A percentile compares a stretch with the other conserved stretches of the same genome.
phyloP scores from a whole-genome alignment of 2,888 invertebrate species.

The Campoletis raptor region DNA sequence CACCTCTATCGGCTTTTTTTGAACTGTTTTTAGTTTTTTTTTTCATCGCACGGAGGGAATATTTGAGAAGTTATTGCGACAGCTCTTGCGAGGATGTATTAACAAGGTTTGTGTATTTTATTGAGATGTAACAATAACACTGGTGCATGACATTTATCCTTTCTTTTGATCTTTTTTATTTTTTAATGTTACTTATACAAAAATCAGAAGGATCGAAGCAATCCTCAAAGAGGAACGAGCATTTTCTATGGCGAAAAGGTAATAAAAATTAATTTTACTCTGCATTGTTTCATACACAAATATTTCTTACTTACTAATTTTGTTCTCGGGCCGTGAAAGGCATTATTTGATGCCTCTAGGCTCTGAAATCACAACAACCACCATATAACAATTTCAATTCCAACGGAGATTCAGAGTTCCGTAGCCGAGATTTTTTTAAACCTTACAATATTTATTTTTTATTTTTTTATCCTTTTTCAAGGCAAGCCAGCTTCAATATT shows the following conservation, averaged over 20 bases:
- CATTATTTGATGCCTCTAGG: slow-evolving; percentile 85
- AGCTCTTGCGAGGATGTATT: slow-evolving; percentile 58
- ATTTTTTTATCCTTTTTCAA: background rate
- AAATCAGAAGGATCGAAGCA: slow-evolving; percentile 63
- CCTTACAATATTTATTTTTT: slow-evolving; percentile 32
- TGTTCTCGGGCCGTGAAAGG: slow-evolving; percentile 85
- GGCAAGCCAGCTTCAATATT: slow-evolving; percentile 13
- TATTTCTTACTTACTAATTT: slow-evolving; percentile 85
- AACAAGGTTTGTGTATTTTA: slow-evolving; percentile 44
- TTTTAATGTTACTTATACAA: slow-evolving; percentile 30
- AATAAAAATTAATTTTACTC: slow-evolving; percentile 75
- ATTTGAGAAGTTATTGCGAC: slow-evolving; percentile 35
- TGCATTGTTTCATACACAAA: slow-evolving; percentile 81
- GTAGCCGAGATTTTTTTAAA: slow-evolving; percentile 49
- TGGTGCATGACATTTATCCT: slow-evolving; percentile 30
- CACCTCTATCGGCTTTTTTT: slow-evolving; percentile 10
- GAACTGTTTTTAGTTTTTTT: slow-evolving; percentile 16
- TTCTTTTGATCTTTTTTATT: background rate
- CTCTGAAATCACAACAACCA: slow-evolving; percentile 85
- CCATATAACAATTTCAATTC: slow-evolving; percentile 81
- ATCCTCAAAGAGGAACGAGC: slow-evolving; percentile 69
- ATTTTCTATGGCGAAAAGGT: slow-evolving; percentile 67
- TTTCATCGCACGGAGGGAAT: slow-evolving; percentile 1
- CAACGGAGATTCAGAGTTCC: slow-evolving; percentile 51
- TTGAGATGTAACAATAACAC: slow-evolving; percentile 30